These are phyloP conservation scores for Paguma larvata DNA, from an alignment of 2,797 vertebrate genomes.

Conservation along the genomic window DNA sequence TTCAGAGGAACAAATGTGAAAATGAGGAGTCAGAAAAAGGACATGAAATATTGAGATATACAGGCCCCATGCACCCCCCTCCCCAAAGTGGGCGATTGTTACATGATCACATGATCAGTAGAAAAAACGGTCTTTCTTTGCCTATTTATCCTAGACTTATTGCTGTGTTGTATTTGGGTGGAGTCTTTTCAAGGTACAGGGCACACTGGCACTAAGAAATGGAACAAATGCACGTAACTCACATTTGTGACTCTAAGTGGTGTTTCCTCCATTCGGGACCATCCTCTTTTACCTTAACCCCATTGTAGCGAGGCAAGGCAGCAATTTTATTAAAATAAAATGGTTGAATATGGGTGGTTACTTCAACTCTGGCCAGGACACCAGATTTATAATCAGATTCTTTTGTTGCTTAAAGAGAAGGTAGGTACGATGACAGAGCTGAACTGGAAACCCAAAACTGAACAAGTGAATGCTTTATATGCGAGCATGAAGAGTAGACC, in stretches of 20 bases:
- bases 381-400: not conserved
- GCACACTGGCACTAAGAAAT: not conserved
- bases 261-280: constrained; percentile 5
- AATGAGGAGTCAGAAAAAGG: not conserved
- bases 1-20: not conserved
- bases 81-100: not conserved
- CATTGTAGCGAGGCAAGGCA: not conserved
- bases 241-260: not conserved
- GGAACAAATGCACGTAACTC: not conserved
- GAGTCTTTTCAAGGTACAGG: not conserved
- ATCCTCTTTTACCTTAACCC: not conserved
- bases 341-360: not conserved
- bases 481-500: not conserved
- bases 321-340: constrained; percentile 53
- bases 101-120: not conserved
- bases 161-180: not conserved
- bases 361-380: constrained; percentile 5
- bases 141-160: constrained; percentile 20
- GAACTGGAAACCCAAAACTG: constrained; percentile 4
- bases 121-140: not conserved
- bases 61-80: not conserved
- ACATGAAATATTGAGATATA: not conserved
- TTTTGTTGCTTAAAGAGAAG: not conserved
- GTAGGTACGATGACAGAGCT: not conserved
- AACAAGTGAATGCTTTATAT: not conserved